Conservation (phyloP, 2,113 vertebrate species). For the Speoplatyrhinus poulsoni region DNA sequence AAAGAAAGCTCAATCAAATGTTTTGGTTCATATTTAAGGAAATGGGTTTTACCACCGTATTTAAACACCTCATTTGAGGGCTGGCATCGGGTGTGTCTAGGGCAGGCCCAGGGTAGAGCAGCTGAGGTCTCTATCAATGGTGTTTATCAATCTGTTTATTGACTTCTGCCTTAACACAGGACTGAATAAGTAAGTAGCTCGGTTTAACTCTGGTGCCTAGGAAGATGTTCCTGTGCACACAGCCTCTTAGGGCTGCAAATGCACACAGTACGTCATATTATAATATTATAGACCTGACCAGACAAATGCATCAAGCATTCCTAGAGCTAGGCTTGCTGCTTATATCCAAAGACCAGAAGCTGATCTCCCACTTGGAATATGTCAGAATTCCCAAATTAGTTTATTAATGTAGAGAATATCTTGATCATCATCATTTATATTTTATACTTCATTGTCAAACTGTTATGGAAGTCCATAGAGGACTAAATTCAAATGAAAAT, state of each 20-base stretch:
- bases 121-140: conserved; percentile 44
- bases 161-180: conserved; percentile 51
- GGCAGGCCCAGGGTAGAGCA: conserved; percentile 26
- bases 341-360: conserved; percentile 42
- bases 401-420: conserved; percentile 37
- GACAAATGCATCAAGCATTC: conserved; percentile 55
- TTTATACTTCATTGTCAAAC: conserved; percentile 44
- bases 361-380: conserved; percentile 43
- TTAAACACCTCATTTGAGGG: conserved; percentile 52
- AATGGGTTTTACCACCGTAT: conserved; percentile 59
- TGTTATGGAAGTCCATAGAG: too few relatives aligned
- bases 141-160: conserved; percentile 67
- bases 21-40: conserved; percentile 63
- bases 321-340: conserved; percentile 46
- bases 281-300: conserved; percentile 55
- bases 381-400: conserved; percentile 41
- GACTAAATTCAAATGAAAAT: too few relatives aligned
- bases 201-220: conserved; percentile 19
- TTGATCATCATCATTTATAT: conserved; percentile 49
- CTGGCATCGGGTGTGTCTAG: conserved; percentile 23
- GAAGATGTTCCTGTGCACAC: conserved; percentile 32
- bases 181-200: conserved; percentile 43
- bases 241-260: conserved; percentile 59
- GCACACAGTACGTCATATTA: conserved; percentile 48
- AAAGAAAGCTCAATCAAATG: conserved; percentile 68